These are phyloP conservation scores for Chaetodon trifascialis DNA, from an alignment of 2,113 vertebrate genomes.

Conservation along the genomic window DNA sequence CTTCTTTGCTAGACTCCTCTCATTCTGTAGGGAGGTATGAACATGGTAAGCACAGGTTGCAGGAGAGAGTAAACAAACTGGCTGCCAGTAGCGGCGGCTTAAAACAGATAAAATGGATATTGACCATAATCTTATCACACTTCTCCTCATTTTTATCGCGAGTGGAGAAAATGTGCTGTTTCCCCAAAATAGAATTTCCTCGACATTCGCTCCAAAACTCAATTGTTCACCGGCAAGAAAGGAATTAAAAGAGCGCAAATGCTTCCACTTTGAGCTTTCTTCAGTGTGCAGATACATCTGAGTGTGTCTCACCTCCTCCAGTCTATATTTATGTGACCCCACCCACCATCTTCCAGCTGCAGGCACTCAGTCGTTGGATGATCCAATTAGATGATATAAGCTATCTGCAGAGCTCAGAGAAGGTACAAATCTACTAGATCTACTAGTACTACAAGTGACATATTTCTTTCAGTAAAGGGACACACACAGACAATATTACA, in stretches of 20 bases:
- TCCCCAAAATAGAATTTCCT: conserved; percentile 5
- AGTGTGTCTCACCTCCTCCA: background rate
- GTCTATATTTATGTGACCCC: conserved; percentile 37
- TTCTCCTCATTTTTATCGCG: conserved; percentile 3
- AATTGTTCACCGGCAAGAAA: conserved; percentile 11
- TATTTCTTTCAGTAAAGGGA: background rate
- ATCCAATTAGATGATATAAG: conserved; percentile 37
- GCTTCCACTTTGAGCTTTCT: background rate
- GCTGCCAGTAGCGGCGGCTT: conserved; percentile 14
- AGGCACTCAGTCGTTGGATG: conserved; percentile 45
- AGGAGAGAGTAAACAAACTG: conserved; percentile 42
- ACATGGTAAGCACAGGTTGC: conserved; percentile 36
- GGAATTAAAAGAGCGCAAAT: conserved; percentile 19
- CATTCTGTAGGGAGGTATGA: conserved; percentile 22
- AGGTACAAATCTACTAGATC: conserved; percentile 5
- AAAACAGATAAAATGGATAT: conserved; percentile 47
- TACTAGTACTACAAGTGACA: background rate
- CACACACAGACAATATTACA: background rate
- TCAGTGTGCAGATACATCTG: background rate
- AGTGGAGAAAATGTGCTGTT: conserved; percentile 13
- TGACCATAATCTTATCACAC: conserved; percentile 20
- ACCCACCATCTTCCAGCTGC: conserved; percentile 41
- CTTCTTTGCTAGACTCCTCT: conserved; percentile 55
- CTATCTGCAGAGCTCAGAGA: conserved; percentile 32
- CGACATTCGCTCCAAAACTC: background rate